Conservation (phyloP, 2,888 invertebrate genomes). For the Lomographa bimaculata region DNA sequence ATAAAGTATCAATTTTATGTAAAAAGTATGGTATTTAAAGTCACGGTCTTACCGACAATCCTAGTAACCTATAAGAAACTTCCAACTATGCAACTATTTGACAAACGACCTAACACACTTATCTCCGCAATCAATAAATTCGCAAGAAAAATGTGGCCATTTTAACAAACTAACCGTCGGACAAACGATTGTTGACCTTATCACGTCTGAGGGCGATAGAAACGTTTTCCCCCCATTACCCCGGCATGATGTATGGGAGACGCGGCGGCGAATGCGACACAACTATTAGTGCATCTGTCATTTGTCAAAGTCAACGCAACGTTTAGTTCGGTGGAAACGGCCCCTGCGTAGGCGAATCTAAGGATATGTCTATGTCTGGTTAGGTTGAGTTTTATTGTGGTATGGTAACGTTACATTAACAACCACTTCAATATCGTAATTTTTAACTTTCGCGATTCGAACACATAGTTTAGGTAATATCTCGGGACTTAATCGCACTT, state of each 20-base stretch:
- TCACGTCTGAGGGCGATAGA: conserved; percentile 72
- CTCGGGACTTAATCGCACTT: no score
- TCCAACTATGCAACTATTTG: no score
- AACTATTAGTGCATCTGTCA: conserved; percentile 84
- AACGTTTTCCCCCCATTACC: conserved; percentile 72
- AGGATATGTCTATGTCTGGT: background rate
- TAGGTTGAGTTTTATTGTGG: no score
- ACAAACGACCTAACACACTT: conserved; percentile 22
- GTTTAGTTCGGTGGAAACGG: conserved; percentile 52
- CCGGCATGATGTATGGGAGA: conserved; percentile 72
- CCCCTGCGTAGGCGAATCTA: conserved; percentile 13
- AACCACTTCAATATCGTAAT: no score
- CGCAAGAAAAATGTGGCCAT: conserved; percentile 27
- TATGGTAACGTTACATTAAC: no score
- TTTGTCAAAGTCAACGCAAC: conserved; percentile 79
- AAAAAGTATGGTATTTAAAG: no score
- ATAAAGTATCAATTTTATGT: no score
- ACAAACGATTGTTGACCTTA: conserved; percentile 73
- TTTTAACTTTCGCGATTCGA: no score
- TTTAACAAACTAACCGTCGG: conserved; percentile 53
- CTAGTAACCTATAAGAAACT: no score
- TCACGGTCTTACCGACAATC: no score
- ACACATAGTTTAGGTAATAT: no score
- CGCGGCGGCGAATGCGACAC: conserved; percentile 67
- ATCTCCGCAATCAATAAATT: conserved; percentile 32